Percentiles rank a stretch among this genome's conserved stretches.
phyloP scores from a whole-genome alignment of 2,113 vertebrate species.

The Malurus elegans region DNA sequence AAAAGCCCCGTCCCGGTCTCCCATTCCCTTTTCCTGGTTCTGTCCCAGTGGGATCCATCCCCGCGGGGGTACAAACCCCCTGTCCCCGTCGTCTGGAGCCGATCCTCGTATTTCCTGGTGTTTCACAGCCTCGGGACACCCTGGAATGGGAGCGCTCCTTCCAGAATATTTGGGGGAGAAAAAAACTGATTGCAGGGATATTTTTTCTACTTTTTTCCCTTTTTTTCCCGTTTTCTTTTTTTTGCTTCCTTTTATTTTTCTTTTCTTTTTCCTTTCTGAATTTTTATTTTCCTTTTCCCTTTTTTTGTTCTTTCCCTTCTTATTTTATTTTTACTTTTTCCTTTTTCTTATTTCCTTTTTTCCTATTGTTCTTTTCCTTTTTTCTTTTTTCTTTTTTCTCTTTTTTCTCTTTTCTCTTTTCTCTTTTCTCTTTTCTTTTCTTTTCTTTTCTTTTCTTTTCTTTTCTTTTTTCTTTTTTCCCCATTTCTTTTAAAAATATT shows the following conservation, averaged over 20 bases:
- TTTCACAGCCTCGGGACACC: background rate
- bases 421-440: too few relatives aligned
- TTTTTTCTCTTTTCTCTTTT: background rate
- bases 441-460: rapidly evolving
- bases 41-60: background rate
- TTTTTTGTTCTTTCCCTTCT: background rate
- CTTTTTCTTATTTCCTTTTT: background rate
- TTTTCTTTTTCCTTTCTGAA: too few relatives aligned
- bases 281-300: background rate
- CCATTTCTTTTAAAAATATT: background rate
- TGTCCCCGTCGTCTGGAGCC: background rate
- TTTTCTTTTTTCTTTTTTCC: too few relatives aligned
- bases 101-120: background rate
- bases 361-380: background rate
- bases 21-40: too few relatives aligned
- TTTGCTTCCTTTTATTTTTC: background rate
- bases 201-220: background rate
- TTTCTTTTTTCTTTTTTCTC: background rate
- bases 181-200: rapidly evolving
- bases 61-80: rapidly evolving
- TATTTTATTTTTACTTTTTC: background rate
- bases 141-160: background rate
- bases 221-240: background rate
- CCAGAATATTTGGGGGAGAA: rapidly evolving
- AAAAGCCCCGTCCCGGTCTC: background rate